phyloP scores from a whole-genome alignment of 2,888 invertebrate genomes.

The Ophioninae sp. region DNA sequence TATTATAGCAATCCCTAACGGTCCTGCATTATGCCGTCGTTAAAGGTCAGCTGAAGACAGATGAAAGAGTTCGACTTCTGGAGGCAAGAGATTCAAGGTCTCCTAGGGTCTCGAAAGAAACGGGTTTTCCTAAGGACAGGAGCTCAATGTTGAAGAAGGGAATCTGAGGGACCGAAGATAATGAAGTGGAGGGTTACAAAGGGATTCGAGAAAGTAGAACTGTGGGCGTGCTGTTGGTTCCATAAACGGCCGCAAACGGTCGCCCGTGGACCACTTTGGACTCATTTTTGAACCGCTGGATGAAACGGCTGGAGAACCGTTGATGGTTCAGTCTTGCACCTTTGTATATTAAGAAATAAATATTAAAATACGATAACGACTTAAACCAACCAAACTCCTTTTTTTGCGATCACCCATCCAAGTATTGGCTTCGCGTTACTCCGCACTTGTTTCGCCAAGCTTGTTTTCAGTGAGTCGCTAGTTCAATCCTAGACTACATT shows the following conservation, averaged over 20 bases:
- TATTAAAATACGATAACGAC: too few species aligned
- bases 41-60: slow-evolving; percentile 52
- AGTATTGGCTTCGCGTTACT: too few species aligned
- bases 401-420: too few species aligned
- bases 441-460: too few species aligned
- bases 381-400: too few species aligned
- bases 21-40: background rate
- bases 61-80: slow-evolving; percentile 50
- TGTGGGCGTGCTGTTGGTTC: slow-evolving; percentile 73
- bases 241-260: slow-evolving; percentile 74
- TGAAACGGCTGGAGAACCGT: too few species aligned
- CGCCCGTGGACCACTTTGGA: slow-evolving; percentile 10
- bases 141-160: slow-evolving; percentile 11
- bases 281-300: background rate
- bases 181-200: slow-evolving; percentile 68
- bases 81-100: slow-evolving; percentile 6
- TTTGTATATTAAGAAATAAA: too few species aligned
- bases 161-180: slow-evolving; percentile 64
- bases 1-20: background rate
- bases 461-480: background rate
- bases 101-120: background rate
- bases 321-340: too few species aligned
- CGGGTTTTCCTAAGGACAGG: background rate
- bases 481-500: slow-evolving; percentile 8
- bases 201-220: slow-evolving; percentile 54